These are phyloP conservation scores for Anaspis maculata DNA, from an alignment of 2,888 invertebrate genomes.

Conservation along the genomic window DNA sequence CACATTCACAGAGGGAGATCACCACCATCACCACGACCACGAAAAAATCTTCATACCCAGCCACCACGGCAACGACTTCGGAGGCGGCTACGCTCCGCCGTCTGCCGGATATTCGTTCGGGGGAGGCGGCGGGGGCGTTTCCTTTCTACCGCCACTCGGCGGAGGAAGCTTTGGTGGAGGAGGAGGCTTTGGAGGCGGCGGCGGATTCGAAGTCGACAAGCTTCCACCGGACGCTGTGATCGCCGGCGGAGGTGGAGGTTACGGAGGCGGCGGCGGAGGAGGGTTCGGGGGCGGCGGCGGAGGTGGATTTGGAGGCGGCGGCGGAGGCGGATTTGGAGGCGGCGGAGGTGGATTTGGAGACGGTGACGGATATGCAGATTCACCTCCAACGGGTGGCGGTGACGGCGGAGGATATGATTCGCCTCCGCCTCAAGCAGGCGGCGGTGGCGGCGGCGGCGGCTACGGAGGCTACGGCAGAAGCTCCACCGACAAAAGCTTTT, in stretches of 20 bases:
- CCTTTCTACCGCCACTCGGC: too few species aligned
- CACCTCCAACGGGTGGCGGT: too few species aligned
- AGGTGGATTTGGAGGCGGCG: background rate
- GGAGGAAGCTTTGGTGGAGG: background rate
- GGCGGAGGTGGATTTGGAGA: background rate
- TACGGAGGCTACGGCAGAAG: background rate
- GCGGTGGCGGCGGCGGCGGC: background rate
- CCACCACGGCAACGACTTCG: background rate
- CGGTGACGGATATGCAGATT: too few species aligned
- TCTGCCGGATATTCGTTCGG: background rate
- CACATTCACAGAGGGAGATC: too few species aligned
- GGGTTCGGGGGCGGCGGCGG: background rate
- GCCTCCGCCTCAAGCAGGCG: background rate
- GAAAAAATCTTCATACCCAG: background rate
- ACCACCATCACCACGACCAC: background rate
- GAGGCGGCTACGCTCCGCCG: background rate
- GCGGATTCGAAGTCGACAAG: conserved; percentile 5
- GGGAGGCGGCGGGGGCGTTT: background rate
- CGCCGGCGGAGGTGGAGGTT: conserved; percentile 1
- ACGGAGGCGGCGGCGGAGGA: background rate
- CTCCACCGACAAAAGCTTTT: too few species aligned
- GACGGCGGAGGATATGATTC: too few species aligned
- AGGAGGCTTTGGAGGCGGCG: background rate
- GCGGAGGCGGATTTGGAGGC: background rate
- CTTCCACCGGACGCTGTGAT: conserved; percentile 7